Conservation (phyloP, 2,113 vertebrate species). For the Hippocampus abdominalis region DNA sequence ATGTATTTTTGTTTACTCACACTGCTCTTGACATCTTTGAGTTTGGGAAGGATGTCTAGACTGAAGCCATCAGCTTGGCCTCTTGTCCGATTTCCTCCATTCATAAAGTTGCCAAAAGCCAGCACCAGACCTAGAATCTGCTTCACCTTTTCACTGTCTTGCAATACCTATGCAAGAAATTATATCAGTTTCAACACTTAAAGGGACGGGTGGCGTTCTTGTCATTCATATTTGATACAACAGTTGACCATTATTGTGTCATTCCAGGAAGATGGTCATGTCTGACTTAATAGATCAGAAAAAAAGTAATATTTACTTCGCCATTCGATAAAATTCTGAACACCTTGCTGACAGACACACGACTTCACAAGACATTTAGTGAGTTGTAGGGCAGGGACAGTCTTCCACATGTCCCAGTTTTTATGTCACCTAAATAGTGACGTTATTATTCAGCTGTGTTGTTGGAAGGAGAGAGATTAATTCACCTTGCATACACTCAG, state of each 20-base stretch:
- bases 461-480: neutral
- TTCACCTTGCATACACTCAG: constrained; percentile 89
- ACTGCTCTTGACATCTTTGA: constrained; percentile 98
- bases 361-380: no score
- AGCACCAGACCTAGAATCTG: constrained; percentile 85
- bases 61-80: constrained; percentile 95
- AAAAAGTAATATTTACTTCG: no score
- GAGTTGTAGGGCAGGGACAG: no score
- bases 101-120: constrained; percentile 99
- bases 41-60: constrained; percentile 93
- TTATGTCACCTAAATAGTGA: neutral
- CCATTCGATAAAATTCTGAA: no score
- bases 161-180: constrained; percentile 71
- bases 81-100: constrained; percentile 91
- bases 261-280: no score
- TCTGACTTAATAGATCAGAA: no score
- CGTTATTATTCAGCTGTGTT: neutral
- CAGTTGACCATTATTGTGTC: no score
- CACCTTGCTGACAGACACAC: no score
- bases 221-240: neutral
- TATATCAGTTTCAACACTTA: neutral
- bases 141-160: constrained; percentile 81
- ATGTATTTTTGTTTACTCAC: constrained; percentile 74
- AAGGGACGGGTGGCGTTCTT: neutral
- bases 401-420: neutral